These are phyloP conservation scores for Cyanoramphus novaezelandiae DNA, from an alignment of 2,113 vertebrate species.

Conservation along the genomic window DNA sequence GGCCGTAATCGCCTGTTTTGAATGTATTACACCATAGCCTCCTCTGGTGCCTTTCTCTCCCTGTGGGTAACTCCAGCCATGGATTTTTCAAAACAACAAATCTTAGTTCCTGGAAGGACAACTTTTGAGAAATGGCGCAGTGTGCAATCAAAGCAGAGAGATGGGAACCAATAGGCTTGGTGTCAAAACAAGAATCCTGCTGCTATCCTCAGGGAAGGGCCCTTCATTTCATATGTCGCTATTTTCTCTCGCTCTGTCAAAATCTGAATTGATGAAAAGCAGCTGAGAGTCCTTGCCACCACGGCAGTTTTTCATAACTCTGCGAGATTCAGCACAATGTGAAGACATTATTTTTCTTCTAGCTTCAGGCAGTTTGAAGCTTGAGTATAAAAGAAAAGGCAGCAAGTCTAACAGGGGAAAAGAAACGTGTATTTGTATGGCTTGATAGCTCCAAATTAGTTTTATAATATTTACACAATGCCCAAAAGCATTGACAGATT, in stretches of 20 bases:
- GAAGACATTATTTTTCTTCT: neutral
- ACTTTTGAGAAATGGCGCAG: neutral
- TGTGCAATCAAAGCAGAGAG: neutral
- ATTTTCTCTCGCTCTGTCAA: neutral
- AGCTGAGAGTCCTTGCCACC: constrained; percentile 4
- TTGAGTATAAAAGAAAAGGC: neutral
- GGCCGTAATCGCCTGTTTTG: neutral
- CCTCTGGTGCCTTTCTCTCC: neutral
- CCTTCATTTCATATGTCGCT: neutral
- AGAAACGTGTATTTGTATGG: neutral
- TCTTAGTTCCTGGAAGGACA: neutral
- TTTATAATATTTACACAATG: neutral
- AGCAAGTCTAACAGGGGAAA: neutral
- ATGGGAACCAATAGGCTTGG: neutral
- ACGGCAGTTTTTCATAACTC: neutral
- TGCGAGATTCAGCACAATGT: neutral
- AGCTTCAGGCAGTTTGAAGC: neutral
- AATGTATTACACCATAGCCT: neutral
- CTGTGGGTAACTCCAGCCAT: neutral
- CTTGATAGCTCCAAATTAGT: neutral
- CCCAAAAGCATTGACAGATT: neutral
- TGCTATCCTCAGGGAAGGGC: neutral
- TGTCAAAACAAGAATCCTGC: neutral
- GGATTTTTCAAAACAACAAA: constrained; percentile 13
- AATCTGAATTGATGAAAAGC: constrained; percentile 27